Percentiles rank a stretch among this genome's conserved stretches.
Evolutionary conservation across 2,113 vertebrate species (phyloP).

Genomic region (Nyctereutes procyonoides): DNA sequence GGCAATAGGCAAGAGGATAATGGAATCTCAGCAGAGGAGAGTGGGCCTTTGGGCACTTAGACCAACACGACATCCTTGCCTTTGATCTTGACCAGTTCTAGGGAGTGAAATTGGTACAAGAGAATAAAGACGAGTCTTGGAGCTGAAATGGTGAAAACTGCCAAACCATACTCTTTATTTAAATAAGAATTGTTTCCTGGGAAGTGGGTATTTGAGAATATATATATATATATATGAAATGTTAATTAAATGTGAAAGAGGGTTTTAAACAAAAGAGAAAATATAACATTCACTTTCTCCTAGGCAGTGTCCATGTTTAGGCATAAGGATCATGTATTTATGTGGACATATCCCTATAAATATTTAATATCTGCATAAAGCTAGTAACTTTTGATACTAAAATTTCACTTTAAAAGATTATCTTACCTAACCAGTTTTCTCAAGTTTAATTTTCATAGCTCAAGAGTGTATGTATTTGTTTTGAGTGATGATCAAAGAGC

Average conservation of each 20-base stretch:
- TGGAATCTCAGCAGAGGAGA: background rate
- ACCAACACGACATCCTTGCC: background rate
- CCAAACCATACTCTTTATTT: background rate
- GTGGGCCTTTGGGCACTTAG: background rate
- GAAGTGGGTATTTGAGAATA: background rate
- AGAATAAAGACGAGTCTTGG: background rate
- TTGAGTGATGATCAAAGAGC: background rate
- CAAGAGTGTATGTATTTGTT: slow-evolving; percentile 47
- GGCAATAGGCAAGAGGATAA: background rate
- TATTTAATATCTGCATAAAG: slow-evolving; percentile 24
- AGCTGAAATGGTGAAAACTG: background rate
- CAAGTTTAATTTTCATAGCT: background rate
- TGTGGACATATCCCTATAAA: background rate
- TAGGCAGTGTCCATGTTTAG: background rate
- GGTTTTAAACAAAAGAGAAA: background rate
- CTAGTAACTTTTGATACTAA: background rate
- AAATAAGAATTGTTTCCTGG: background rate
- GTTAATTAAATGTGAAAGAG: background rate
- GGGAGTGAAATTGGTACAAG: background rate
- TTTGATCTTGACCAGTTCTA: background rate
- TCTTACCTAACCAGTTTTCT: background rate
- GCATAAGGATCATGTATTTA: background rate
- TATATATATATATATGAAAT: too few relatives aligned
- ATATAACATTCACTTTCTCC: background rate
- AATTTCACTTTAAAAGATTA: slow-evolving; percentile 16